Percentiles rank a stretch among this genome's conserved stretches.
These are phyloP conservation scores for Syrmaticus mikado DNA, from an alignment of 2,113 vertebrate genomes.

Conservation along the genomic window DNA sequence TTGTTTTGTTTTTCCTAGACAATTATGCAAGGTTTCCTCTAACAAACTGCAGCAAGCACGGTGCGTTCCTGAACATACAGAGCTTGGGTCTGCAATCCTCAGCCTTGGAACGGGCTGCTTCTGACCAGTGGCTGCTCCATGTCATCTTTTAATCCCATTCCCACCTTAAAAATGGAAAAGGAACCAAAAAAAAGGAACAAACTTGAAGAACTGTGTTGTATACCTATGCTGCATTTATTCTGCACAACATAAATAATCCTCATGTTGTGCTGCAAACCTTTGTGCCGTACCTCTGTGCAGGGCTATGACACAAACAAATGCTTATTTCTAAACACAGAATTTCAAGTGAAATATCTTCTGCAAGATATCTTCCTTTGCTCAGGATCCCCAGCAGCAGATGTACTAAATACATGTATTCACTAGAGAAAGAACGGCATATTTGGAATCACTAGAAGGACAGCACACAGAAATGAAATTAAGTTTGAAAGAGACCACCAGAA, in stretches of 20 bases:
- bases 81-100: not conserved
- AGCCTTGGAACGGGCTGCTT: not conserved
- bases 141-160: not conserved
- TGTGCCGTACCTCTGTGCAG: not conserved
- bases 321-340: not conserved
- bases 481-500: not conserved
- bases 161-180: not conserved
- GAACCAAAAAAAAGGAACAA: not conserved
- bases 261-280: not conserved
- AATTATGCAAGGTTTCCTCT: conserved; percentile 17
- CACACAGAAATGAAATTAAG: not conserved
- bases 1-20: conserved; percentile 16
- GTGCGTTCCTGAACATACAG: not conserved
- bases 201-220: not conserved
- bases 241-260: not conserved
- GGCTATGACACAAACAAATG: not conserved
- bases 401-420: not conserved
- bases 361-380: not conserved
- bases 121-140: not conserved
- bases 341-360: not conserved
- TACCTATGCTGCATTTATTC: not conserved
- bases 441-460: not conserved
- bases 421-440: not conserved
- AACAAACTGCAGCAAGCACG: not conserved
- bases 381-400: not conserved